phyloP scores from a whole-genome alignment of 1,140 invertebrate species.

The Eriocheir sinensis region DNA sequence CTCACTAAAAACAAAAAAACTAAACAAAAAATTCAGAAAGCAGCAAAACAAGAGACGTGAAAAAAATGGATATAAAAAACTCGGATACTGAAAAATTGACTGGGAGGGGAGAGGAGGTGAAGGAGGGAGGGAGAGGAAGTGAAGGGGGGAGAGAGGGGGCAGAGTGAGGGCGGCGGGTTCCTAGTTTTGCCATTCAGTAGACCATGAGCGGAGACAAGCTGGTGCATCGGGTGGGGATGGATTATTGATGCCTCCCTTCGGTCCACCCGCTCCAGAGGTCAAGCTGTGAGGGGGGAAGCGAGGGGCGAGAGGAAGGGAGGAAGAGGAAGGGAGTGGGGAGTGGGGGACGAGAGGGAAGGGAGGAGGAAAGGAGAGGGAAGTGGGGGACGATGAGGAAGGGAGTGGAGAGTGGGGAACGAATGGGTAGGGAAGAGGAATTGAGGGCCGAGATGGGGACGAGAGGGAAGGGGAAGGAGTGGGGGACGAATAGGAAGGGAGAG shows the following conservation, averaged over 20 bases:
- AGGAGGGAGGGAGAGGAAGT: background rate
- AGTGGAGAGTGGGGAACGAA: no score
- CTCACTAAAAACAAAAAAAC: background rate
- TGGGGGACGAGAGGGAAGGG: slow-evolving; percentile 4
- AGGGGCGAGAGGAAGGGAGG: background rate
- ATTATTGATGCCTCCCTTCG: slow-evolving; percentile 2
- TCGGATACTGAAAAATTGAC: background rate
- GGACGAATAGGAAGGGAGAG: no score
- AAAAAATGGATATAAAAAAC: background rate
- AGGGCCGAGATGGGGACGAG: no score
- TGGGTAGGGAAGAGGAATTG: no score
- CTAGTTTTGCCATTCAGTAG: slow-evolving; percentile 15
- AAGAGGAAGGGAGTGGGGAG: no score
- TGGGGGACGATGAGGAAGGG: no score
- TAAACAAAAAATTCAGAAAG: background rate
- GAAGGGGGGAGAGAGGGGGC: background rate
- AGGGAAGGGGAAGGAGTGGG: no score
- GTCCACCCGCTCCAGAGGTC: background rate
- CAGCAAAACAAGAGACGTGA: background rate
- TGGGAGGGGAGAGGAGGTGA: no score
- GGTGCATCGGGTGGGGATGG: slow-evolving; percentile 8
- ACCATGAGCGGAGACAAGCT: slow-evolving; percentile 1
- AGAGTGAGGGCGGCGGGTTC: background rate
- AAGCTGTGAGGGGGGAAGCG: background rate
- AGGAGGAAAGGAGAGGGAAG: background rate